These are phyloP conservation scores for Ianthella basta DNA, from an alignment of 37 sponge, comb jelly and placozoan genomes.

Conservation along the genomic window DNA sequence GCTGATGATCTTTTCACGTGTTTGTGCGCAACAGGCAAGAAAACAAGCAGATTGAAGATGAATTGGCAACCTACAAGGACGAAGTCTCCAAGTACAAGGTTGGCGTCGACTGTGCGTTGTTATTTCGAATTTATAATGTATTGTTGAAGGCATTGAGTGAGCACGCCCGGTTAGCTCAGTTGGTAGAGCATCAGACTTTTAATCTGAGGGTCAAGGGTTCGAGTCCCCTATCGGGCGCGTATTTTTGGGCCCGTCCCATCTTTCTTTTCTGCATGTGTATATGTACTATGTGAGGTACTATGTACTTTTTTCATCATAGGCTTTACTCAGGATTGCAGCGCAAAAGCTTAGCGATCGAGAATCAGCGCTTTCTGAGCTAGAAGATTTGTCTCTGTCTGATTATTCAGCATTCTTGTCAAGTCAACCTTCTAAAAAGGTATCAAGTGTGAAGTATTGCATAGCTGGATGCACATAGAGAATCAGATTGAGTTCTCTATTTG, in stretches of 20 bases:
- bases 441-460: neutral
- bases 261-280: constrained; percentile 15
- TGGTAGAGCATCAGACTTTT: constrained; percentile 81
- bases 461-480: too few relatives aligned
- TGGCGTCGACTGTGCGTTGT: neutral
- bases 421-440: constrained; percentile 62
- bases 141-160: neutral
- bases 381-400: constrained; percentile 56
- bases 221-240: constrained; percentile 39
- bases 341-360: constrained; percentile 49
- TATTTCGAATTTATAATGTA: neutral
- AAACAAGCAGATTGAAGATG: constrained; percentile 14
- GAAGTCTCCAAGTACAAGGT: constrained; percentile 46
- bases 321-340: constrained; percentile 46
- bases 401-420: constrained; percentile 55
- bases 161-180: constrained; percentile 76
- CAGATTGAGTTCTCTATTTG: too few relatives aligned
- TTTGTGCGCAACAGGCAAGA: constrained; percentile 28
- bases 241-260: neutral
- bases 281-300: neutral
- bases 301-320: constrained; percentile 35
- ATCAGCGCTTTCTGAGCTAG: constrained; percentile 33
- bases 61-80: constrained; percentile 25
- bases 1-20: neutral
- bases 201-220: constrained; percentile 77